phyloP scores from a whole-genome alignment of 2,113 vertebrate genomes.

The Crotophaga sulcirostris region DNA sequence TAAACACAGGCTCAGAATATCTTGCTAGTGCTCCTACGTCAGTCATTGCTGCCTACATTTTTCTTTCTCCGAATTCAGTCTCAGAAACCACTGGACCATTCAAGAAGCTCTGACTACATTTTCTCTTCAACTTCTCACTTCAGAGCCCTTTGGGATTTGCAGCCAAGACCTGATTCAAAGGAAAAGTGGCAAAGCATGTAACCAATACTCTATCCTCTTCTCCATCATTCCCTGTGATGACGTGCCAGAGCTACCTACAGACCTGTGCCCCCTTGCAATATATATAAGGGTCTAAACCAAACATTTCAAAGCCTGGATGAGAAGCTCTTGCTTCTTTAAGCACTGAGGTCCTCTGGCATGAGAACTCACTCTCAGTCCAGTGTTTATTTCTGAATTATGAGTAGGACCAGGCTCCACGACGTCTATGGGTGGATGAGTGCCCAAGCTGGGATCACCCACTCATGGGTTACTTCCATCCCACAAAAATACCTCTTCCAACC shows the following conservation, averaged over 20 bases:
- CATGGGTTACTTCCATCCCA: neutral
- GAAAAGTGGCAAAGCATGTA: neutral
- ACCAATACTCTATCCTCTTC: neutral
- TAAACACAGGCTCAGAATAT: neutral
- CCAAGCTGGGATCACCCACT: neutral
- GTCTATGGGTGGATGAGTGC: neutral
- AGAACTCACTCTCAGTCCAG: neutral
- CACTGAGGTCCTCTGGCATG: neutral
- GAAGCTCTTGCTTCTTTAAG: neutral
- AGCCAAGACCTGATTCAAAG: neutral
- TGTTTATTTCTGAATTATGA: neutral
- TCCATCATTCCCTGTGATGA: neutral
- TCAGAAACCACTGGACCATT: neutral
- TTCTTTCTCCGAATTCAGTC: neutral
- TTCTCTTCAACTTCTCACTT: neutral
- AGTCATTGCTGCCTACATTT: neutral
- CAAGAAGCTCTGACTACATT: neutral
- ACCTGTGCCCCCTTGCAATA: neutral
- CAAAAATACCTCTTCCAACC: neutral
- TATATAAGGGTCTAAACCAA: neutral
- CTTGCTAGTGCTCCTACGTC: neutral
- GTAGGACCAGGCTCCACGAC: neutral
- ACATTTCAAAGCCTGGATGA: neutral
- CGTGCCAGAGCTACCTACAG: accelerated
- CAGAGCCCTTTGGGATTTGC: neutral